These are phyloP conservation scores for Ascaphus truei DNA, from an alignment of 2,113 vertebrate species.

Conservation along the genomic window DNA sequence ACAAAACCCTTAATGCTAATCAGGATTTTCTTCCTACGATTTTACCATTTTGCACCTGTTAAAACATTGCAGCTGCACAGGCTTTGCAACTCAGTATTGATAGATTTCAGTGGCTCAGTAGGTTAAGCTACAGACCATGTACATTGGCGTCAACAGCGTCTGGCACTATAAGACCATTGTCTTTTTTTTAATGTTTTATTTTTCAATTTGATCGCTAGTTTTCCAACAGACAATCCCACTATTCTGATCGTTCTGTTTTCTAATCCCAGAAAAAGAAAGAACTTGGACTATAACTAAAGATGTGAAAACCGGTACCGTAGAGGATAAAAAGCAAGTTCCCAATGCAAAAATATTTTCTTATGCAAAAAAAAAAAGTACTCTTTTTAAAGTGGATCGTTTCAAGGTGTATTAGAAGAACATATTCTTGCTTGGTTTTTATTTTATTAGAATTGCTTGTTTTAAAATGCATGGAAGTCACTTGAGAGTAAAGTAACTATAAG, in stretches of 20 bases:
- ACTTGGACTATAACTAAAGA: neutral
- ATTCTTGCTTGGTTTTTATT: no score
- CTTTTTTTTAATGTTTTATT: constrained; percentile 23
- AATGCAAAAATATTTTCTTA: no score
- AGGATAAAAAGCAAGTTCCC: no score
- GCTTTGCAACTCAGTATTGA: constrained; percentile 23
- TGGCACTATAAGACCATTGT: constrained; percentile 19
- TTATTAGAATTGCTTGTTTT: no score
- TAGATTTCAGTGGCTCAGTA: constrained; percentile 23
- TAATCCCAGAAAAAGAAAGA: neutral
- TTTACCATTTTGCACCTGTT: constrained; percentile 26
- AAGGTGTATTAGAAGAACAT: no score
- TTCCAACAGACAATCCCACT: neutral
- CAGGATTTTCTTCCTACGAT: neutral
- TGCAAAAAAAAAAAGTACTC: no score
- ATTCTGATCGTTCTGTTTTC: neutral
- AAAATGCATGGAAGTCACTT: no score
- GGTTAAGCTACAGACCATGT: constrained; percentile 25
- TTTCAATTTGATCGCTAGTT: neutral
- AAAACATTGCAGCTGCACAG: constrained; percentile 20
- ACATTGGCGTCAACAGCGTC: constrained; percentile 14
- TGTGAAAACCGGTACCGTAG: neutral
- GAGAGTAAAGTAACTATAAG: no score
- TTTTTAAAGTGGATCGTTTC: no score
- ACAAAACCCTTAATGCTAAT: neutral